Evolutionary conservation across 2,113 vertebrate species (phyloP), one percentile per base, ranked within the genome.

Genomic region (Bubo scandiacus): DNA sequence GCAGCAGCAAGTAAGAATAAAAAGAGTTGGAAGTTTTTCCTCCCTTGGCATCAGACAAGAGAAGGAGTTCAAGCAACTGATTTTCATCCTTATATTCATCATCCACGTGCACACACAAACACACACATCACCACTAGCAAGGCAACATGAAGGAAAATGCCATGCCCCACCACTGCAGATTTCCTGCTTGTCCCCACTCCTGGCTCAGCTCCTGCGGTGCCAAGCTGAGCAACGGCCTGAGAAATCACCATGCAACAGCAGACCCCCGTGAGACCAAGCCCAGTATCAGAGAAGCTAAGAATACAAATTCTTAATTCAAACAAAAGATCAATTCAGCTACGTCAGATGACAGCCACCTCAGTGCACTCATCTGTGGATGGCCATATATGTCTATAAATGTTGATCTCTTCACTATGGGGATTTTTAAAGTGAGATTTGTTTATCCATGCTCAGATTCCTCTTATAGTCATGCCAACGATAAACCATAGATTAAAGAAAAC

Each of bases 401-500:
- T 94, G 47, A 88, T 93, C 45, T 95, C 73, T 51, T 88, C 84
- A 80, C 49, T 88, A 34, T 21, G 91, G 81, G 95, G 90, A 85
- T 87, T 96, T 96, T 95, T 93, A 30, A 86, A 94, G 40, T 63
- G 43, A 94, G 72, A 86, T 93, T 86, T 88, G 93, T 95, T 97
- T 95, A 90, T 93, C 96, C 89, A 73, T 67, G 65, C 68, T 91
- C 55, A 74, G 80, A 91, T 95, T 97, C 70, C 80, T 94, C 94
- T 96, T 96, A 77, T 15, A 95, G 93, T 95, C 77, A 85, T 94
- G 94, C 94, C 95, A 96, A 92, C 0, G 42, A 96, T 92, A 96
- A 96, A 77, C 54, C 54, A 79, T 43, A 95, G 96, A 97, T 96
- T 95, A 96, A 95, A 97, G 92, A 91, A 90, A 90, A 30, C 59